Base-by-base conservation (phyloP, 1,140 invertebrate species). In the Eufriesea mexicana region DNA sequence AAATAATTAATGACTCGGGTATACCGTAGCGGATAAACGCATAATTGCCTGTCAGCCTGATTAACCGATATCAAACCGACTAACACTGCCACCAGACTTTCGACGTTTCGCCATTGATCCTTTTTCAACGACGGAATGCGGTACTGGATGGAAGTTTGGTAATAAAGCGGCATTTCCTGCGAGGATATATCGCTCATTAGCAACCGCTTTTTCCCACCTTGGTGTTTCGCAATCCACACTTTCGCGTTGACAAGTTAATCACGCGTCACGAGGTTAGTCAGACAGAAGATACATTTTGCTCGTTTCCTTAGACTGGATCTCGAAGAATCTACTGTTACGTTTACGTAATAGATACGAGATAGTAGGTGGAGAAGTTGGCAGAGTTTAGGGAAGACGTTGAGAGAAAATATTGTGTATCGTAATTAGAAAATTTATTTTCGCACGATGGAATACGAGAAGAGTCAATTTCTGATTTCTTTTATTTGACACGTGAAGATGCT, bases 131-230 rank as follows among this genome's bases (percentile, higher is more conserved):
- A 16, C 45, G 45, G 66, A 68, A 68, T 68, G 66, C 66, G 66
- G n/a, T 68, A 68, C 66, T 45, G 45, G 20, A 45, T 68, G 45
- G n/a, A 68, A 68, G 12, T 49, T 68, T 68, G 66, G n/a, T 68
- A 68, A 68, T 49, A 68, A 68, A 68, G 42, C 45, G 45, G n/a
- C 23, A 25, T 68, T 47, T 68, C 66, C 45, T 45, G 12, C 64
- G 0, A 66, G 5, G 16, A 47, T 47, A 25, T 47, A 68, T 0
- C 66, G n/a, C n/a, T 18, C 42, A 25, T 68, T 68, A 68, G 7
- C 12, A n/a, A 25, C 66, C 35, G 35, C 35, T 35, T 25, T 68
- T 47, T 68, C 25, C n/a, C n/a, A 14, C n/a, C 14, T 35, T 35
- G 35, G 35, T 5, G 16, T 47, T 47, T 25, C 35, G n/a, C 42